A percentile compares a stretch with the other conserved stretches of the same genome.
These are phyloP conservation scores for Lordiphosa mommai DNA, from an alignment of 1,140 invertebrate genomes.

Conservation along the genomic window DNA sequence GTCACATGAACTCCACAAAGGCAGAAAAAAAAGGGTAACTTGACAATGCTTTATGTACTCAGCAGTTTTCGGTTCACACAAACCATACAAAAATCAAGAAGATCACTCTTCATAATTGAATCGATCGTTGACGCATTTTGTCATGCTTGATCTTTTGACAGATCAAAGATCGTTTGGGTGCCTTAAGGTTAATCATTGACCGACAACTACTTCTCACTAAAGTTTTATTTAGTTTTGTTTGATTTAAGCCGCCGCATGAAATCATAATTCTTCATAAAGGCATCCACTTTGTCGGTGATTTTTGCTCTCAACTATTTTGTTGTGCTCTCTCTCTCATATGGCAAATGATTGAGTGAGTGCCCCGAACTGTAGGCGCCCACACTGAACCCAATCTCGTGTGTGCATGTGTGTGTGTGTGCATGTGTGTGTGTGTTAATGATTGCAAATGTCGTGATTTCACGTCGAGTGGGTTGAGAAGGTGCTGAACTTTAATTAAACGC, in stretches of 20 bases:
- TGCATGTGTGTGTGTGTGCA: not conserved
- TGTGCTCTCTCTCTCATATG: not conserved
- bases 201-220: constrained; percentile 2
- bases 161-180: constrained; percentile 36
- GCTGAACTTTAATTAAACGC: constrained; percentile 53
- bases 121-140: constrained; percentile 8
- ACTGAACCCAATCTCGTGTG: constrained; percentile 3
- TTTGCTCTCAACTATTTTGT: constrained; percentile 39
- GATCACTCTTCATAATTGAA: constrained; percentile 8
- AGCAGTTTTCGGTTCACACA: not conserved
- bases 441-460: constrained; percentile 50
- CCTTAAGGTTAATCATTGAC: constrained; percentile 35
- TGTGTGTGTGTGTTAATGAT: constrained; percentile 38
- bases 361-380: constrained; percentile 8
- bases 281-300: constrained; percentile 50
- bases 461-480: constrained; percentile 34
- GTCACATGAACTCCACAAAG: constrained; percentile 37
- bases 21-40: constrained; percentile 16
- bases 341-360: constrained; percentile 21
- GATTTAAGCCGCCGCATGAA: constrained; percentile 37
- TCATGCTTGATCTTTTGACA: not conserved
- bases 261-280: constrained; percentile 43
- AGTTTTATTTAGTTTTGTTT: constrained; percentile 38
- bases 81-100: not conserved
- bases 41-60: constrained; percentile 41